Percentiles rank a stretch among this genome's conserved stretches.
Evolutionary conservation across 1,140 invertebrate genomes (phyloP).

Genomic region (Caenorhabditis brenneri): DNA sequence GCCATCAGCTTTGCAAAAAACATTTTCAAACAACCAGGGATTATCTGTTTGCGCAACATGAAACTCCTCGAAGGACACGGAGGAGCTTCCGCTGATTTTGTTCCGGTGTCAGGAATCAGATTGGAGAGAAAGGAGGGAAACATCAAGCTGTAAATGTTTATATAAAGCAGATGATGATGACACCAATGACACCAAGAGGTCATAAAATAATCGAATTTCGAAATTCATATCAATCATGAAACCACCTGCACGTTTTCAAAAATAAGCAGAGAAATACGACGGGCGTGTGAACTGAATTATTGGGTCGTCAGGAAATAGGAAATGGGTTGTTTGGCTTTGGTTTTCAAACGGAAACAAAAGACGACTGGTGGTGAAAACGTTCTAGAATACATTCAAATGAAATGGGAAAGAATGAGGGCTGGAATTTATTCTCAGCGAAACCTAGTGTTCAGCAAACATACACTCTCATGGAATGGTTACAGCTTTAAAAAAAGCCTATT

Average conservation of each 20-base stretch:
- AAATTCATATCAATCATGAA: not conserved
- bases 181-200: not conserved
- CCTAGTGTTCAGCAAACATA: too few relatives aligned
- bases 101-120: not conserved
- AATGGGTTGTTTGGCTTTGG: conserved; percentile 5
- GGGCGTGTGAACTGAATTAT: conserved; percentile 7
- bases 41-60: conserved; percentile 33
- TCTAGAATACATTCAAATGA: not conserved
- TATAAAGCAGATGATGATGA: not conserved
- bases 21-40: conserved; percentile 23
- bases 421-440: too few relatives aligned
- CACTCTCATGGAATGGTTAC: too few relatives aligned
- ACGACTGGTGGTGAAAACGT: not conserved
- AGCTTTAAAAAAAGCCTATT: too few relatives aligned
- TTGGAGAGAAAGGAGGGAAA: not conserved
- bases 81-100: conserved; percentile 3
- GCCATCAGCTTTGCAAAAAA: conserved; percentile 28
- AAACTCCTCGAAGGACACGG: conserved; percentile 5
- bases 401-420: not conserved
- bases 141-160: conserved; percentile 12
- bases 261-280: not conserved
- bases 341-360: not conserved
- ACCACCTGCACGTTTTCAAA: conserved; percentile 21
- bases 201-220: conserved; percentile 8
- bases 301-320: not conserved